phyloP scores from a whole-genome alignment of 1,140 invertebrate species.

The Tetragnatha versicolor region DNA sequence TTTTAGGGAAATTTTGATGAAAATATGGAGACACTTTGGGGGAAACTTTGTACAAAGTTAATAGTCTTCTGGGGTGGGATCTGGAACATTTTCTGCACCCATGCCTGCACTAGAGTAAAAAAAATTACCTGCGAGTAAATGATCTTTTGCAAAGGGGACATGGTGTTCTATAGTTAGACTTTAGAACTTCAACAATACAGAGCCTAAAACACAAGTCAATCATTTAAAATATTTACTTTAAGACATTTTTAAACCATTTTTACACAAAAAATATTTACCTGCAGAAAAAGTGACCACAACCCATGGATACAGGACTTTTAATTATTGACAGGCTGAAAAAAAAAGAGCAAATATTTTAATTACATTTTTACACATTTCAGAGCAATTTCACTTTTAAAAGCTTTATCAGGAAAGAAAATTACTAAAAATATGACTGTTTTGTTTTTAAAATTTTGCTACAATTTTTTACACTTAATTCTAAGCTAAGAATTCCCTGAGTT shows the following conservation, averaged over 20 bases:
- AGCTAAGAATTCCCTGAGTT: too few relatives aligned
- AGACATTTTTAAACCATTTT: background rate
- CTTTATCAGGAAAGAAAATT: too few relatives aligned
- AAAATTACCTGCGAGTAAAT: conserved; percentile 25
- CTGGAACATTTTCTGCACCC: too few relatives aligned
- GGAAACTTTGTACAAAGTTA: too few relatives aligned
- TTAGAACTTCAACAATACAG: background rate
- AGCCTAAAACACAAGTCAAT: background rate
- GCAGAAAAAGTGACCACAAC: conserved; percentile 40
- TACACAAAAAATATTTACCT: background rate
- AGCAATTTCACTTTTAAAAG: too few relatives aligned
- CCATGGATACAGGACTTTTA: conserved; percentile 15
- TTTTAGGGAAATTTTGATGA: background rate
- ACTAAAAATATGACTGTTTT: too few relatives aligned
- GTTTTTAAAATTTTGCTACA: too few relatives aligned
- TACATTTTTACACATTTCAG: too few relatives aligned
- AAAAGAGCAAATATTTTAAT: background rate
- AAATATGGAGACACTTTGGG: background rate
- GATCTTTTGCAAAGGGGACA: conserved; percentile 27
- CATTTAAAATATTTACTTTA: background rate
- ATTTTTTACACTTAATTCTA: too few relatives aligned
- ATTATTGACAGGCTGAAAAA: conserved; percentile 6
- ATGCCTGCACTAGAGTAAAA: background rate
- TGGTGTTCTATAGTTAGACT: conserved; percentile 17
- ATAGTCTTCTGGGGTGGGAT: too few relatives aligned